Conservation (phyloP, 2,888 invertebrate species). For the Epinotia brunnichana region DNA sequence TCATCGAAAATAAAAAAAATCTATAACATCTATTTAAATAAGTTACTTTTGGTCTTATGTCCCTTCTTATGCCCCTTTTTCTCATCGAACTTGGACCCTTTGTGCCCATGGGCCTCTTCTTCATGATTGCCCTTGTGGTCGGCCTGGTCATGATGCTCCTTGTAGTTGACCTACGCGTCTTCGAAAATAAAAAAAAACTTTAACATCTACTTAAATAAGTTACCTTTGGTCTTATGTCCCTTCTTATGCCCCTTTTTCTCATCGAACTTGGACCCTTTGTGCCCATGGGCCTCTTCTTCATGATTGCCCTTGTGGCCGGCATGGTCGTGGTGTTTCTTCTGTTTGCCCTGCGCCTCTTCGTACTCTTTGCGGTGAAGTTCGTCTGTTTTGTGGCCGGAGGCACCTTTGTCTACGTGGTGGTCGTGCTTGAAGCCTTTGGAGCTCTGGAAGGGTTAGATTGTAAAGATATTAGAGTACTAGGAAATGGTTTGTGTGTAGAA, state of each 20-base stretch:
- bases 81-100: conserved; percentile 88
- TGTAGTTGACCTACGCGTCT: conserved; percentile 83
- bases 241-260: conserved; percentile 91
- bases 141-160: conserved; percentile 58
- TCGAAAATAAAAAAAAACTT: background rate
- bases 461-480: background rate
- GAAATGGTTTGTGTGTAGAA: too few relatives aligned
- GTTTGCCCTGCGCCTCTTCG: conserved; percentile 85
- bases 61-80: conserved; percentile 91
- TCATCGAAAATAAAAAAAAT: too few relatives aligned
- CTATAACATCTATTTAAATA: too few relatives aligned
- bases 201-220: background rate
- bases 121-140: conserved; percentile 86
- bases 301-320: conserved; percentile 86
- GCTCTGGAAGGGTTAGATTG: conserved; percentile 60
- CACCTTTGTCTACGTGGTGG: conserved; percentile 84
- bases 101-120: conserved; percentile 86
- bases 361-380: conserved; percentile 84
- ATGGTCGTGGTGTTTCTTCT: conserved; percentile 86
- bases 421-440: conserved; percentile 84
- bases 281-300: conserved; percentile 87
- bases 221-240: conserved; percentile 89
- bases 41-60: conserved; percentile 88
- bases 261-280: conserved; percentile 87
- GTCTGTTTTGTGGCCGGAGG: conserved; percentile 84